Base-by-base conservation (phyloP, 2,797 vertebrate genomes). In the Artibeus lituratus region DNA sequence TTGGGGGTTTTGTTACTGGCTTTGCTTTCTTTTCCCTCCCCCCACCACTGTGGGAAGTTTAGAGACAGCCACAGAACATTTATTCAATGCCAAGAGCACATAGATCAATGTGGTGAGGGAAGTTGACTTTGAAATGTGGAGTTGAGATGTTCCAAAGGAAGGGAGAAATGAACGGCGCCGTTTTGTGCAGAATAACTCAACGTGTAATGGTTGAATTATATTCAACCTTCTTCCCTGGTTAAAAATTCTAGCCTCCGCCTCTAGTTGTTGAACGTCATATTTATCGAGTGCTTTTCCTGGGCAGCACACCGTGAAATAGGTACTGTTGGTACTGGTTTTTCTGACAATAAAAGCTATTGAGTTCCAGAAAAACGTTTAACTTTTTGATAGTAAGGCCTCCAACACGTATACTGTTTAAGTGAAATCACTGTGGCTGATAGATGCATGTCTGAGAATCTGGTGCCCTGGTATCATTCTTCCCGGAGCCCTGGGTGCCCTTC, bases 321-420 rank as follows among this genome's bases (percentile, higher is more conserved):
- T 32, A n/a, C 73, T 76, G 19, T 92, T 87, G 85, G 73, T 80
- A 14, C 82, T 35, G 70, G 91, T 92, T 92, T 94, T 94, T 94
- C 88, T 91, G 65, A 65, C 0, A 19, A 94, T 95, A 91, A 97
- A 94, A 87, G 76, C 78, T 83, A 89, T 24, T 70, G 51, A 69
- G 15, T 67, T 92, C 67, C 53, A 91, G 82, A 67, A 91, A 37
- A 55, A 35, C 26, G 59, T 55, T 3, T 78, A 83, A 29, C 21
- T 57, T 73, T 89, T 94, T 65, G 35, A 76, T 81, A 72, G 49
- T 19, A 10, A 76, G 26, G 8, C 15, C 49, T 76, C 87, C 91
- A 88, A 76, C 32, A 78, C 18, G 16, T 15, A 22, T 0, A 18
- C 35, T 90, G 57, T 78, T 94, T 93, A 69, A 72, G 39, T 22